phyloP scores from a whole-genome alignment of 2,113 vertebrate genomes.

The Sus scrofa region DNA sequence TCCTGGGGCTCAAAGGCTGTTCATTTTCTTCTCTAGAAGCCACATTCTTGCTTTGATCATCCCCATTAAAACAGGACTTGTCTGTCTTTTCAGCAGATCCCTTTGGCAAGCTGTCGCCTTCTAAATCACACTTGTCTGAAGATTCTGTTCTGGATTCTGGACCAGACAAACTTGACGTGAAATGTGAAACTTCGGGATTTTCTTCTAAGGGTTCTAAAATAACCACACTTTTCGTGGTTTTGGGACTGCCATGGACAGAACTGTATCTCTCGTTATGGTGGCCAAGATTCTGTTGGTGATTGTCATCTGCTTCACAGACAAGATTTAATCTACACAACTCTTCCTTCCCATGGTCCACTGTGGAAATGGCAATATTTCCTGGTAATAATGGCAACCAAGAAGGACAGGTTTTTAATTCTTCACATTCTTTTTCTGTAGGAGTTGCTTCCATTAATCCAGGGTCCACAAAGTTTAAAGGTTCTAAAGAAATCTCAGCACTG shows the following conservation, averaged over 20 bases:
- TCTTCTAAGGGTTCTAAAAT: constrained; percentile 39
- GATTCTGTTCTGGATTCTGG: constrained; percentile 61
- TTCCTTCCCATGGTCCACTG: constrained; percentile 68
- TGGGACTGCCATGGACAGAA: neutral
- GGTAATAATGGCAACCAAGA: constrained; percentile 64
- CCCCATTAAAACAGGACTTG: neutral
- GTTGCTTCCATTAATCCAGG: constrained; percentile 71
- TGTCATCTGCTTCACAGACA: constrained; percentile 77
- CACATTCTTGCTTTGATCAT: constrained; percentile 9
- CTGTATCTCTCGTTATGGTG: constrained; percentile 66
- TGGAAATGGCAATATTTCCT: constrained; percentile 61
- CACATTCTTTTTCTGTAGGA: constrained; percentile 69
- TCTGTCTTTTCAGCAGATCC: constrained; percentile 30
- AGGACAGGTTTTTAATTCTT: constrained; percentile 68
- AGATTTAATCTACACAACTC: constrained; percentile 54
- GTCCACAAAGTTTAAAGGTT: constrained; percentile 74
- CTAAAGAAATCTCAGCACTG: constrained; percentile 78
- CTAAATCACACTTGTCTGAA: constrained; percentile 65
- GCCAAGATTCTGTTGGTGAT: constrained; percentile 66
- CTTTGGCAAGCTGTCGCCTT: constrained; percentile 56
- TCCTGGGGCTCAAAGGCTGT: neutral
- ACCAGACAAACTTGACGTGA: neutral
- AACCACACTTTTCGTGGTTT: neutral
- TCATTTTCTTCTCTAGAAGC: constrained; percentile 1
- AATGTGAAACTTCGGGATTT: constrained; percentile 56